Conservation (phyloP, 2,888 invertebrate genomes). For the Leptogaster cylindrica region DNA sequence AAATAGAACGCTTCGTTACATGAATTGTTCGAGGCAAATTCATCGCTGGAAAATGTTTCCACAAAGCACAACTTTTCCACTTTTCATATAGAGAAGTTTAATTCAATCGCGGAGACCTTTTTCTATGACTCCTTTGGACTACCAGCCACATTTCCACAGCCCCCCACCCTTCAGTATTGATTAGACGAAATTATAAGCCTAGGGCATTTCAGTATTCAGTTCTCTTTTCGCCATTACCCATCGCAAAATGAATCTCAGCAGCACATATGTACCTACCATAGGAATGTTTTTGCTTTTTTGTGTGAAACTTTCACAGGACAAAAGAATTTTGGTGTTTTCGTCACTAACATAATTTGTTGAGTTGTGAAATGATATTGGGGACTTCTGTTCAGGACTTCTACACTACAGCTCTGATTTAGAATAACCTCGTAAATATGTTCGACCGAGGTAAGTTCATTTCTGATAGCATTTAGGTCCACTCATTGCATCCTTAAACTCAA, state of each 20-base stretch:
- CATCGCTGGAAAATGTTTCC: slow-evolving; percentile 32
- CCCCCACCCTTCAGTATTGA: not conserved
- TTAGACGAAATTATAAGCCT: slow-evolving; percentile 4
- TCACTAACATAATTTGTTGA: slow-evolving; percentile 18
- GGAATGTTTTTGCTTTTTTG: no score
- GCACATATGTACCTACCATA: not conserved
- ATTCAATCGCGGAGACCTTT: slow-evolving; percentile 14
- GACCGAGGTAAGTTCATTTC: not conserved
- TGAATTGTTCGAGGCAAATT: slow-evolving; percentile 38
- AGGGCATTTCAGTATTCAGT: slow-evolving; percentile 19
- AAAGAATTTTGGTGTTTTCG: slow-evolving; percentile 16
- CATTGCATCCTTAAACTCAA: slow-evolving; percentile 29
- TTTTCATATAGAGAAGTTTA: no score
- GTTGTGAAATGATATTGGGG: not conserved
- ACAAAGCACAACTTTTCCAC: no score
- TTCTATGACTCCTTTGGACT: no score
- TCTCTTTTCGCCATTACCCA: slow-evolving; percentile 3
- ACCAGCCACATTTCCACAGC: not conserved
- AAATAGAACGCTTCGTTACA: slow-evolving; percentile 33
- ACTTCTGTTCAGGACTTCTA: no score
- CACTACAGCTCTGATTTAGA: no score
- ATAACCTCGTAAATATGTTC: slow-evolving; percentile 23
- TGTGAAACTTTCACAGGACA: slow-evolving; percentile 1
- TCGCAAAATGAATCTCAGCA: slow-evolving; percentile 1
- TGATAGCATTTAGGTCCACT: slow-evolving; percentile 5